Evolutionary conservation across 2,113 vertebrate species (phyloP).

Genomic region (Sarotherodon lohbergeri): DNA sequence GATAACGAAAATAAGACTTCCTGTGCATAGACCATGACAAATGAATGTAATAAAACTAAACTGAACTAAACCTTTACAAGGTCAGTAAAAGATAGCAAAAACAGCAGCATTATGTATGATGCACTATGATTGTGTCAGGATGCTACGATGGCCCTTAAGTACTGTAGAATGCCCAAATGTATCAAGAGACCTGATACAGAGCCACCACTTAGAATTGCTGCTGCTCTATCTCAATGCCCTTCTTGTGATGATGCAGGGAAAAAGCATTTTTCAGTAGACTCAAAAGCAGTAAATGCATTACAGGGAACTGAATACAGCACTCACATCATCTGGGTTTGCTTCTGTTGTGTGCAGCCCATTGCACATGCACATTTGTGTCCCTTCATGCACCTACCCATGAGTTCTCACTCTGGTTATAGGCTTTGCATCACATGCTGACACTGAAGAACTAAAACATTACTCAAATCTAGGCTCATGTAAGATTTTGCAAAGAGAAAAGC

Average conservation of each 20-base stretch:
- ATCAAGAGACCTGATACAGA: not conserved
- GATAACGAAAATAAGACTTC: not conserved
- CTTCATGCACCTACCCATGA: not conserved
- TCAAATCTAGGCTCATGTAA: not conserved
- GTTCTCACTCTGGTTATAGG: not conserved
- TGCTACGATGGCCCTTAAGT: not conserved
- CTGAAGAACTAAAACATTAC: not conserved
- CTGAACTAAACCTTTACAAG: not conserved
- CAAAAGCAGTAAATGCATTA: not conserved
- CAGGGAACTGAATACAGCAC: not conserved
- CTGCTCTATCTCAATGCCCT: not conserved
- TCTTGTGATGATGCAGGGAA: not conserved
- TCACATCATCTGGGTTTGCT: not conserved
- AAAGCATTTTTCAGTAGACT: not conserved
- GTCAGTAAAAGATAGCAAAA: not conserved
- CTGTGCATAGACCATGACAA: not conserved
- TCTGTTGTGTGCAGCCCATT: not conserved
- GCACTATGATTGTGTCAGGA: not conserved
- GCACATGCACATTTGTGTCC: not conserved
- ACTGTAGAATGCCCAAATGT: not conserved
- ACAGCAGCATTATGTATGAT: not conserved
- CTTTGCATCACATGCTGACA: not conserved
- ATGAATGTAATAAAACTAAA: not conserved
- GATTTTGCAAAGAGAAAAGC: not conserved
- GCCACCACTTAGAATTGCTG: not conserved